Conservation (phyloP, 1,140 invertebrate species). For the Danaus melanippus region DNA sequence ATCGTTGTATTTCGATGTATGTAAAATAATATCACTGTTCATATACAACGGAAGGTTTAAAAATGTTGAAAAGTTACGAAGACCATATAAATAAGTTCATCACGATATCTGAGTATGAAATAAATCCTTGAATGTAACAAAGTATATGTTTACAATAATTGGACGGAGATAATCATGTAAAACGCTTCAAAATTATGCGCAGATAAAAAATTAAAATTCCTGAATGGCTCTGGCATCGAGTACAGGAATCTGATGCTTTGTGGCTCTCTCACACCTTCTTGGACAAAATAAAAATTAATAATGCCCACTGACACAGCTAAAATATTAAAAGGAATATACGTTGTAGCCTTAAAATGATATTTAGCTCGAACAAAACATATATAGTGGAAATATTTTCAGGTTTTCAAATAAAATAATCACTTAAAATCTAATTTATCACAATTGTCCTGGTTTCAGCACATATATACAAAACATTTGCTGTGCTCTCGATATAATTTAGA, state of each 20-base stretch:
- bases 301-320: constrained; percentile 44
- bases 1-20: constrained; percentile 26
- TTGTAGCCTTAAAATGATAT: constrained; percentile 14
- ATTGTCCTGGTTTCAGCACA: constrained; percentile 59
- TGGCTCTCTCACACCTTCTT: constrained; percentile 23
- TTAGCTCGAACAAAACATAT: constrained; percentile 14
- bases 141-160: constrained; percentile 19
- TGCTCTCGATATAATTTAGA: constrained; percentile 51
- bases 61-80: too few relatives aligned
- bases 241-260: constrained; percentile 15
- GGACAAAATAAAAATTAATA: constrained; percentile 41
- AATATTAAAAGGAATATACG: constrained; percentile 13
- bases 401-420: constrained; percentile 37
- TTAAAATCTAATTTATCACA: constrained; percentile 67
- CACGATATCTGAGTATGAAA: too few relatives aligned
- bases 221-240: constrained; percentile 14
- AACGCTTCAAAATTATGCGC: constrained; percentile 55
- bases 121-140: background rate
- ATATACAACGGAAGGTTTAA: too few relatives aligned
- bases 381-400: constrained; percentile 13
- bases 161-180: constrained; percentile 46
- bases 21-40: background rate
- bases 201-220: constrained; percentile 20
- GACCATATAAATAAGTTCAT: too few relatives aligned
- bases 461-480: constrained; percentile 56